Evolutionary conservation across 2,888 invertebrate genomes (phyloP), one percentile per base, ranked within the genome.

Genomic region (Nyleta sp.): DNA sequence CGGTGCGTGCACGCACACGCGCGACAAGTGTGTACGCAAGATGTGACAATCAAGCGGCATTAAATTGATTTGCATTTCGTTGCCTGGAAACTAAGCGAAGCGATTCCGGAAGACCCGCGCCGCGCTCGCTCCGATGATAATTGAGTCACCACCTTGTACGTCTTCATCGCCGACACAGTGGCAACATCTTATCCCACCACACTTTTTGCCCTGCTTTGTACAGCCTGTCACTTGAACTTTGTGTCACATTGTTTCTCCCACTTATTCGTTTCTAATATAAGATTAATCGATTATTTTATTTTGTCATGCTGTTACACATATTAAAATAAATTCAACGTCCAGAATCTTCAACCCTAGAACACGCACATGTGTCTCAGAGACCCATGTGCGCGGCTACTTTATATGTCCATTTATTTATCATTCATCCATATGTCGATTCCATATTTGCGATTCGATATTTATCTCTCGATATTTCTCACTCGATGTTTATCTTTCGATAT

Each of bases 11-110:
- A 31, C 13, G 46, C 18, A 31, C 35, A 15, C 10, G 28, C n/a
- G 40, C 13, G 11, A 7, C 6, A 13, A 33, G 33, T 53, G 53
- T 53, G 67, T 68, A 64, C 42, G 62, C 57, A 78, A 64, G 57
- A 73, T 38, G 59, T 48, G 74, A 75, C 74, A 71, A 79, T 79
- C 67, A 67, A 78, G 33, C 60, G 53, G 70, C 48, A 64, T 59
- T 68, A 76, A 81, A 78, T 80, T 76, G 78, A 80, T 80, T 80
- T 78, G 71, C 72, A 75, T 78, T 64, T 75, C 48, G 80, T 81
- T 76, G 78, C 73, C 76, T 70, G 55, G 62, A 70, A 62, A 72
- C 74, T 68, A 68, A 80, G 74, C 71, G 74, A 52, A 77, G 60
- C 67, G 67, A 77, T 78, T 78, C 60, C 59, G 72, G 80, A 80